Percentiles rank a stretch among this genome's conserved stretches.
These are phyloP conservation scores for Drosophila asahinai DNA, from an alignment of 1,140 invertebrate genomes.

Conservation along the genomic window DNA sequence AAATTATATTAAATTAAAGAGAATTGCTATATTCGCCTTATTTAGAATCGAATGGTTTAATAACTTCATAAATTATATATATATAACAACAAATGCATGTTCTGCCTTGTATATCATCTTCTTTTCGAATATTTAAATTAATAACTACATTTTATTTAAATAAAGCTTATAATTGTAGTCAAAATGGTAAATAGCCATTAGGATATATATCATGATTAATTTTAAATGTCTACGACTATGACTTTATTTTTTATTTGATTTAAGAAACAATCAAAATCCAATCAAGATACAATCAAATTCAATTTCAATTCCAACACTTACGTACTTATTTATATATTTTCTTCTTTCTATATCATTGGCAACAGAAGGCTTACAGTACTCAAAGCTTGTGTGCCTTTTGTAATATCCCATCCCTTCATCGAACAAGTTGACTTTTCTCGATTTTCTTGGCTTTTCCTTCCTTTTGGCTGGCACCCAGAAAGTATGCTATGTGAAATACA, in stretches of 20 bases:
- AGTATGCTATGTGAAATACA: constrained; percentile 10
- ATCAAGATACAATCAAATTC: not conserved
- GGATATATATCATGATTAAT: not conserved
- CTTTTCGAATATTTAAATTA: too few relatives aligned
- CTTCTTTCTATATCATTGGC: not conserved
- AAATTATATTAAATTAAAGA: not conserved
- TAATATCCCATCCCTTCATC: not conserved
- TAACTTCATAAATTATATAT: too few relatives aligned
- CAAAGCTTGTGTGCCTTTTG: not conserved
- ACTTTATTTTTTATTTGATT: not conserved
- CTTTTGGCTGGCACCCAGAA: constrained; percentile 47
- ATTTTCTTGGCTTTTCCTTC: constrained; percentile 4
- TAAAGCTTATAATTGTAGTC: too few relatives aligned
- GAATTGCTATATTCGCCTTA: too few relatives aligned
- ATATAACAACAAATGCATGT: too few relatives aligned
- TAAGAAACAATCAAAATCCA: not conserved
- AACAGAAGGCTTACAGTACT: constrained; percentile 7
- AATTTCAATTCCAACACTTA: not conserved
- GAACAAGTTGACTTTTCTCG: constrained; percentile 18
- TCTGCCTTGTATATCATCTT: too few relatives aligned
- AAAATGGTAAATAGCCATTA: too few relatives aligned
- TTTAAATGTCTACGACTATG: not conserved
- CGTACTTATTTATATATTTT: not conserved
- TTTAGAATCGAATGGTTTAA: too few relatives aligned
- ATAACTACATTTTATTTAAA: too few relatives aligned